A percentile compares a stretch with the other conserved stretches of the same genome.
phyloP scores from a whole-genome alignment of 2,888 invertebrate species.

The Encarsia formosa region DNA sequence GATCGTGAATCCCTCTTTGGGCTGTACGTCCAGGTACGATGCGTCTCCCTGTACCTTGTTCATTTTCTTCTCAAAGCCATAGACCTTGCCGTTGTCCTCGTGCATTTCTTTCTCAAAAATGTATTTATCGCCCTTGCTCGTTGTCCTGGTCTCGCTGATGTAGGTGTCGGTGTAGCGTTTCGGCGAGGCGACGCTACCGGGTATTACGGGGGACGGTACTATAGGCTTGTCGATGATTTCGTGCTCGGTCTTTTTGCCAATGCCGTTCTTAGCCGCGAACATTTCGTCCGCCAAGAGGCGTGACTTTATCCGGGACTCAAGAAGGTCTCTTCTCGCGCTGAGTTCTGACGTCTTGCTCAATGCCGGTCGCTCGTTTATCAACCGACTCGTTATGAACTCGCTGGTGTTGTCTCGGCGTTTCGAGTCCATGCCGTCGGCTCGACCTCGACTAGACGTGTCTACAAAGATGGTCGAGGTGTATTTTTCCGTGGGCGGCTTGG shows the following conservation, averaged over 20 bases:
- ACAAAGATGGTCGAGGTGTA: conserved; percentile 50
- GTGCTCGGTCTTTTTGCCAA: conserved; percentile 43
- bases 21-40: conserved; percentile 49
- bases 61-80: conserved; percentile 48
- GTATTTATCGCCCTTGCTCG: conserved; percentile 47
- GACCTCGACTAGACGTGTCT: conserved; percentile 56
- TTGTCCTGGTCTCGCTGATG: conserved; percentile 45
- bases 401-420: conserved; percentile 33
- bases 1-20: conserved; percentile 42
- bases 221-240: conserved; percentile 48
- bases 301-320: conserved; percentile 72
- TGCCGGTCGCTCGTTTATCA: conserved; percentile 25
- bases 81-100: conserved; percentile 49
- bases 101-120: conserved; percentile 48
- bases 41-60: conserved; percentile 55
- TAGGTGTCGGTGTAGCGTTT: conserved; percentile 47
- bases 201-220: conserved; percentile 46
- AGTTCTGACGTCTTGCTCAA: conserved; percentile 56
- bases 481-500: too few relatives aligned
- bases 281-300: conserved; percentile 54
- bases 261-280: conserved; percentile 39
- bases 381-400: conserved; percentile 26
- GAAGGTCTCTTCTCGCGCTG: conserved; percentile 68
- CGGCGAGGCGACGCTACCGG: conserved; percentile 42
- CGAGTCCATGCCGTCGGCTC: conserved; percentile 56